phyloP scores from a whole-genome alignment of 2,113 vertebrate genomes.

The Hemichromis elongatus region DNA sequence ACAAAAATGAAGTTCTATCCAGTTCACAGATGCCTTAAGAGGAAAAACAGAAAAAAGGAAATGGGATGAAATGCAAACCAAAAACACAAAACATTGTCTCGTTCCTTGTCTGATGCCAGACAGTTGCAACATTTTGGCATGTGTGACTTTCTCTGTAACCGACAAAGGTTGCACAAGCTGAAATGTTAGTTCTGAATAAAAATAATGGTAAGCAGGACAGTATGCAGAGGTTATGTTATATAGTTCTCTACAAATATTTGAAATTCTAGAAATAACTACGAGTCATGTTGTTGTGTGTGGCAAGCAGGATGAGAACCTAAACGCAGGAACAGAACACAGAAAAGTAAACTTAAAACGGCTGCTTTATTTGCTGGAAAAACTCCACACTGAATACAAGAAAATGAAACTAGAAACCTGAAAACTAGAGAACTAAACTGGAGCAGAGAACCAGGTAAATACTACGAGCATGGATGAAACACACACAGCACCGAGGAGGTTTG shows the following conservation, averaged over 20 bases:
- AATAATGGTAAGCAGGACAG: background rate
- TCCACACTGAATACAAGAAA: background rate
- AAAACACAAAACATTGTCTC: background rate
- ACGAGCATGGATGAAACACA: rapidly evolving
- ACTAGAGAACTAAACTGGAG: background rate
- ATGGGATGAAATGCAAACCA: rapidly evolving
- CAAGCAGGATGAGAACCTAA: background rate
- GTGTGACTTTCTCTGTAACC: too few relatives aligned
- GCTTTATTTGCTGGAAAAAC: background rate
- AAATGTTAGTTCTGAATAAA: background rate
- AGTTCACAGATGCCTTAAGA: rapidly evolving
- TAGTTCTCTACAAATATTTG: background rate
- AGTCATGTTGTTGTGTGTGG: background rate
- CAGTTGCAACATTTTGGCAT: too few relatives aligned
- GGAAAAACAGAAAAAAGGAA: background rate
- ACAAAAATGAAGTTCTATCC: rapidly evolving
- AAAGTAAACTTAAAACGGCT: background rate
- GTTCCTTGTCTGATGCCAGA: too few relatives aligned
- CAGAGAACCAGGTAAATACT: background rate
- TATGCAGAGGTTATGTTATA: background rate
- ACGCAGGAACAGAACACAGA: background rate
- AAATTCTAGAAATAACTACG: background rate
- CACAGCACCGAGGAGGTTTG: background rate
- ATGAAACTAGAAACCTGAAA: background rate
- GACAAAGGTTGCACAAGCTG: background rate